Evolutionary conservation across 2,888 invertebrate species (phyloP).

Genomic region (Tubulanus polymorphus): DNA sequence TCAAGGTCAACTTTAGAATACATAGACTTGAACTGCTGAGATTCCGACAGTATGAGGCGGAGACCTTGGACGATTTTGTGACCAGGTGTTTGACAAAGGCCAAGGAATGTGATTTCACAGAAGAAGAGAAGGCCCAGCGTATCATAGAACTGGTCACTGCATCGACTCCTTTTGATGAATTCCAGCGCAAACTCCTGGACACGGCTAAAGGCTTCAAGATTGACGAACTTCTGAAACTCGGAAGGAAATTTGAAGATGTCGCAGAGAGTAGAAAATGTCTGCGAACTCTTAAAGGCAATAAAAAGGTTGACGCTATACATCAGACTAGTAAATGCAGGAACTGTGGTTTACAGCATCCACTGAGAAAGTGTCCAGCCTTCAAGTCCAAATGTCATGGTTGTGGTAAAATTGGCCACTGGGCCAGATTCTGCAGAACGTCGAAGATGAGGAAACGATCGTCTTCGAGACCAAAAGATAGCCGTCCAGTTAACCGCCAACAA

Average conservation of each 20-base stretch:
- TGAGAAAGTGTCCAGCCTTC: not conserved
- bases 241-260: not conserved
- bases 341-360: not conserved
- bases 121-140: slow-evolving; percentile 4
- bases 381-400: not conserved
- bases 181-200: too few species aligned
- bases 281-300: too few species aligned
- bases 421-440: too few species aligned
- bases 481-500: not conserved
- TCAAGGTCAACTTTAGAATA: slow-evolving; percentile 13
- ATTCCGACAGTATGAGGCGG: slow-evolving; percentile 8
- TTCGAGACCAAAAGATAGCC: too few species aligned
- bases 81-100: slow-evolving; percentile 6
- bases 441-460: not conserved
- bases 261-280: not conserved
- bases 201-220: slow-evolving; percentile 8
- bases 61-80: slow-evolving; percentile 13
- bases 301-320: too few species aligned
- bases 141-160: slow-evolving; percentile 13
- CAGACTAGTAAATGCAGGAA: not conserved
- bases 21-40: slow-evolving; percentile 12
- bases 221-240: not conserved
- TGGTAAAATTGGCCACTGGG: not conserved
- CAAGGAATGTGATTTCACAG: slow-evolving; percentile 12
- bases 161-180: slow-evolving; percentile 8